A percentile compares a stretch with the other conserved stretches of the same genome.
These are phyloP conservation scores for Megamerina dolium DNA, from an alignment of 2,888 invertebrate genomes.

Conservation along the genomic window DNA sequence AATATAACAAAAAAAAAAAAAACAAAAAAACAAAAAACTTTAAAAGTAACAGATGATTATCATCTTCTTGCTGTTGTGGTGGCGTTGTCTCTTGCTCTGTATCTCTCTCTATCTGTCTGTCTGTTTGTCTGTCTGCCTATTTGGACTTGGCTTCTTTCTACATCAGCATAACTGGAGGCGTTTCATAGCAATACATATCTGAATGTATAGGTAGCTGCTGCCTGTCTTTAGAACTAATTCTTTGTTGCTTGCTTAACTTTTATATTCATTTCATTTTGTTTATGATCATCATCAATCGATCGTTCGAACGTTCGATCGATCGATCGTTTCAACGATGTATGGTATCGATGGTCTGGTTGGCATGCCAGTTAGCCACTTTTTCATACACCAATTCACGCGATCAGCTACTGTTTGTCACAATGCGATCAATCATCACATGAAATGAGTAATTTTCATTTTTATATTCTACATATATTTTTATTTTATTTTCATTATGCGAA, in stretches of 20 bases:
- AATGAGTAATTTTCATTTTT: constrained; percentile 11
- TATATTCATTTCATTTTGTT: too few species aligned
- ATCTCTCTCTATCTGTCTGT: too few species aligned
- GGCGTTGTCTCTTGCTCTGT: too few species aligned
- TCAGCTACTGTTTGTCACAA: constrained; percentile 25
- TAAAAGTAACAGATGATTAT: not conserved
- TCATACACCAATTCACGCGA: constrained; percentile 21
- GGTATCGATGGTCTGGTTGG: too few species aligned
- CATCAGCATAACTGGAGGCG: constrained; percentile 26
- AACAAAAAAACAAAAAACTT: not conserved
- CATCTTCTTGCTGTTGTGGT: too few species aligned
- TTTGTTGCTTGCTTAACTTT: too few species aligned
- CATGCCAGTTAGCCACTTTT: constrained; percentile 3
- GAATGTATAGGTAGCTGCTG: too few species aligned
- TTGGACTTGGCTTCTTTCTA: not conserved
- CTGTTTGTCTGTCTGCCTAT: not conserved
- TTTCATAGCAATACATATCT: constrained; percentile 17
- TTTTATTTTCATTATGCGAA: too few species aligned
- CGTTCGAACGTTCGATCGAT: too few species aligned
- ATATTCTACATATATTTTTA: constrained; percentile 3
- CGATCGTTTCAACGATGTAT: too few species aligned
- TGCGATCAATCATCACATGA: constrained; percentile 18
- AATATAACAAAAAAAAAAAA: not conserved
- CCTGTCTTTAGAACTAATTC: too few species aligned
- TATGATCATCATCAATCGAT: too few species aligned